Conservation (phyloP, 2,797 vertebrate species). For the Gymnoscopelus braueri region DNA sequence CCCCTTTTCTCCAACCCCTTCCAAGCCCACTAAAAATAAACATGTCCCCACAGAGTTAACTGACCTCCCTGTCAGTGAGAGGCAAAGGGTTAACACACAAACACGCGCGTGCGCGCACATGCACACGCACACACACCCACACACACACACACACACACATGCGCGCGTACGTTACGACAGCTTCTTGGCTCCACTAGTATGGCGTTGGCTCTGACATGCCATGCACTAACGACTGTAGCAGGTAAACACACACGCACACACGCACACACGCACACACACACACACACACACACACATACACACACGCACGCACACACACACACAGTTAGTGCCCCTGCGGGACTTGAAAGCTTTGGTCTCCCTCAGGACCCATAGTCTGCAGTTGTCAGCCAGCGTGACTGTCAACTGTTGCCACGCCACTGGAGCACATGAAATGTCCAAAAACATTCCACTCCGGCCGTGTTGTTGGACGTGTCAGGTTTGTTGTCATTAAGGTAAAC, state of each 20-base stretch:
- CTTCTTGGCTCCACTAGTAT: conserved; percentile 65
- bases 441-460: conserved; percentile 66
- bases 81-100: conserved; percentile 76
- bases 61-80: conserved; percentile 78
- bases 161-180: conserved; percentile 56
- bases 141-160: conserved; percentile 20
- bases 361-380: conserved; percentile 74
- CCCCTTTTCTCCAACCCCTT: conserved; percentile 63
- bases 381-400: conserved; percentile 63
- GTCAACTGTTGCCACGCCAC: conserved; percentile 66
- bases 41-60: conserved; percentile 74
- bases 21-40: conserved; percentile 79
- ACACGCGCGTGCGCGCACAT: conserved; percentile 38
- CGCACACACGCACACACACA: background rate
- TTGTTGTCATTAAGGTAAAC: conserved; percentile 71
- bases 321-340: conserved; percentile 66
- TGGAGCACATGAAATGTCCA: conserved; percentile 64
- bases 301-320: conserved; percentile 42
- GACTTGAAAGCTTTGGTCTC: conserved; percentile 65
- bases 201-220: conserved; percentile 62
- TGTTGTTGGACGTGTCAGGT: conserved; percentile 71
- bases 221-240: conserved; percentile 68
- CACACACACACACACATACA: conserved; percentile 2
- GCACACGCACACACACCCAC: conserved; percentile 53
- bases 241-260: conserved; percentile 67